A percentile compares a stretch with the other conserved stretches of the same genome.
These are phyloP conservation scores for Scolopax mira DNA, from an alignment of 2,113 vertebrate genomes.

Conservation along the genomic window DNA sequence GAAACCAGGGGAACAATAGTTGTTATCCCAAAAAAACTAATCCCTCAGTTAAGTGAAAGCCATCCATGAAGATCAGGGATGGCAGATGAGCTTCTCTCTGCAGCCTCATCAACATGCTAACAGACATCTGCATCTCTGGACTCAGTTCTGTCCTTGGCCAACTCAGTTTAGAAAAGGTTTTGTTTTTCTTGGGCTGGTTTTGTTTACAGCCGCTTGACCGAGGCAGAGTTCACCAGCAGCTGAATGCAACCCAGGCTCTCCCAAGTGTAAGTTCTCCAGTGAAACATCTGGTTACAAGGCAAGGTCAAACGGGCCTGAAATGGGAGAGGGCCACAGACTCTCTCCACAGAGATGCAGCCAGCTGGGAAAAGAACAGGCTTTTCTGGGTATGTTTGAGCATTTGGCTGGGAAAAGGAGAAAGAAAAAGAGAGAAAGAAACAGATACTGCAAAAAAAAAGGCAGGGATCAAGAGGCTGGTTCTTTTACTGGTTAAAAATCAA, in stretches of 20 bases:
- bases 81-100: slow-evolving; percentile 11
- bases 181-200: slow-evolving; percentile 59
- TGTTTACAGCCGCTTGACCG: slow-evolving; percentile 20
- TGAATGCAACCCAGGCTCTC: slow-evolving; percentile 25
- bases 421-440: background rate
- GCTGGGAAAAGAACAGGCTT: slow-evolving; percentile 50
- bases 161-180: slow-evolving; percentile 26
- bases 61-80: background rate
- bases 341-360: background rate
- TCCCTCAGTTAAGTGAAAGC: background rate
- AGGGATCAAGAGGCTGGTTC: background rate
- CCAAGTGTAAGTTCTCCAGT: slow-evolving; percentile 26
- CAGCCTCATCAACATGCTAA: background rate
- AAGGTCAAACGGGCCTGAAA: slow-evolving; percentile 18
- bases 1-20: background rate
- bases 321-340: slow-evolving; percentile 18
- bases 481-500: slow-evolving; percentile 15
- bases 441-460: background rate
- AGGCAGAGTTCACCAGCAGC: slow-evolving; percentile 55
- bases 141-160: slow-evolving; percentile 14
- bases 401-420: slow-evolving; percentile 41
- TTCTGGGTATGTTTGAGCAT: slow-evolving; percentile 14
- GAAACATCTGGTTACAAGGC: slow-evolving; percentile 64
- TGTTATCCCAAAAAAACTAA: background rate
- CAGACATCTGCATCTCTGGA: slow-evolving; percentile 11